Base-by-base conservation (phyloP, 2,888 invertebrate species). In the Apotomis turbidana region DNA sequence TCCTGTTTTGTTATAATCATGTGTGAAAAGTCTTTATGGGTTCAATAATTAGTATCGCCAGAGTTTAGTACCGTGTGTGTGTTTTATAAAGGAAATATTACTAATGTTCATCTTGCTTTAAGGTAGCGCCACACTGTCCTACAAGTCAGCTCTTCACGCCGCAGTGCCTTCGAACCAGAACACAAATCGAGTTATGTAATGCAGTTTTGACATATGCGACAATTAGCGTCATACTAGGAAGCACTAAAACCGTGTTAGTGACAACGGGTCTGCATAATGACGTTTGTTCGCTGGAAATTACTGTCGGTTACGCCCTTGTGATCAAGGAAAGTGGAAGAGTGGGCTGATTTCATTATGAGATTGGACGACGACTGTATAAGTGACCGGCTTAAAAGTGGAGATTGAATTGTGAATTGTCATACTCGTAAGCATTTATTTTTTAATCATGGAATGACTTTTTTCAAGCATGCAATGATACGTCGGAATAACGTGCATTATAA, bases 191-290 rank as follows among this genome's bases (percentile, higher is more conserved):
- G 67, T 71, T 72, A 57, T 38, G 38, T 68, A 72, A 72, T 66
- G 59, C 57, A 44, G 52, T 72, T 72, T 62, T 68, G 71, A 68
- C 68, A 68, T 71, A 54, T 55, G 71, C 61, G 71, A 68, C 71
- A 68, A 72, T 72, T 58, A 72, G 41, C 60, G 51, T 62, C 67
- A 72, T 27, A 58, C 71, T 5, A 71, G 71, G 68, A 72, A 68
- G 68, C 68, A 49, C 51, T 64, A 59, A 70, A 58, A 70, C 44
- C 52, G 52, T 62, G 69, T 70, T 63, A 70, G 62, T 46, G 55
- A 66, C 44, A 46, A 60, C 44, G 51, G 6, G 55, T 51, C 49
- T 46, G 49, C 49, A 62, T 51, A 62, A 8, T 5, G 61, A 36
- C n/a, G 6, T 36, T 46, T 62, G 36, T 51, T 6, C 6, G 49